Percentiles rank a stretch among this genome's conserved stretches.
phyloP scores from a whole-genome alignment of 2,888 invertebrate species.

The Orthosia gothica region DNA sequence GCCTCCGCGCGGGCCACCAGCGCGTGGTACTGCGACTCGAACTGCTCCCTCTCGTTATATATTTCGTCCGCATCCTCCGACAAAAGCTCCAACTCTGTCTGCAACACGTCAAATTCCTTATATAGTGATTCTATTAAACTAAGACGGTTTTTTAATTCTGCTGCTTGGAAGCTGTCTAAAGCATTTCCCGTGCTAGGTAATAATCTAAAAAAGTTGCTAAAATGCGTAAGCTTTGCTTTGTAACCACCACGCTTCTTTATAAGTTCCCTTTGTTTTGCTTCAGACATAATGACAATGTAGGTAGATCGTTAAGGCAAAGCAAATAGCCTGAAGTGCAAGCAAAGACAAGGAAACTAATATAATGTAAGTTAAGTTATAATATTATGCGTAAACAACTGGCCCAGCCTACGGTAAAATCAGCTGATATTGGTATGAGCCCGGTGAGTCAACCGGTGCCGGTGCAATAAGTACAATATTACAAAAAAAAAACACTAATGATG shows the following conservation, averaged over 20 bases:
- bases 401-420: background rate
- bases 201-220: slow-evolving; percentile 1
- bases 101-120: too few relatives aligned
- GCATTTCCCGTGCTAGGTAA: background rate
- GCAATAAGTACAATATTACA: background rate
- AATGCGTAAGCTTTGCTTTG: slow-evolving; percentile 17
- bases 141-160: too few relatives aligned
- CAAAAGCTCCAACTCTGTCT: too few relatives aligned
- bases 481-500: slow-evolving; percentile 6
- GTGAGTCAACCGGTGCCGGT: background rate
- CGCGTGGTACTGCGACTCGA: too few relatives aligned
- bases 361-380: too few relatives aligned
- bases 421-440: background rate
- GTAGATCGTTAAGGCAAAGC: background rate
- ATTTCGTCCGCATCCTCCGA: too few relatives aligned
- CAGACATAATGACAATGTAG: slow-evolving; percentile 1
- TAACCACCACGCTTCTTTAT: slow-evolving; percentile 1
- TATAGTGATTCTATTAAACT: too few relatives aligned
- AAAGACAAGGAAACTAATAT: too few relatives aligned
- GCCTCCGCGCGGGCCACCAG: too few relatives aligned
- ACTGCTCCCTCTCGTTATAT: too few relatives aligned
- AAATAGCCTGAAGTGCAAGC: background rate
- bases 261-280: background rate
- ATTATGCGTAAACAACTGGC: background rate
- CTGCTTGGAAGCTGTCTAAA: background rate